Evolutionary conservation across 2,797 vertebrate species (phyloP), one percentile per base, ranked within the genome.

Genomic region (Bradypus variegatus): DNA sequence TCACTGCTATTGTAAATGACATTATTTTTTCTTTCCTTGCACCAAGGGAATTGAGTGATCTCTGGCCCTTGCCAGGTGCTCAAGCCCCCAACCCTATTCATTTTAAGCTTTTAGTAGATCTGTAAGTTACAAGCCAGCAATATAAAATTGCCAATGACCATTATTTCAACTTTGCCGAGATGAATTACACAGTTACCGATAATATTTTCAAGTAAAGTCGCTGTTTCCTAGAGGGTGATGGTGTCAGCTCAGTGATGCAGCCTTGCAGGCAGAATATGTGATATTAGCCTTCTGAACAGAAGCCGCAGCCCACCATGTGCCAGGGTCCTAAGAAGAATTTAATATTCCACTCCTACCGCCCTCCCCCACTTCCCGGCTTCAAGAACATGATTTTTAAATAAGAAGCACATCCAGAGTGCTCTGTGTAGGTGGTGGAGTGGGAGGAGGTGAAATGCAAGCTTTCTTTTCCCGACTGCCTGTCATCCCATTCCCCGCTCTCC

Each of bases 401-500:
- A 36, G 80, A 89, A 94, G 64, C 78, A 10, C 67, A 13, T 79
- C 82, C 36, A 25, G 0, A 31, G 86, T 3, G 58, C 82, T 90
- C 87, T 8, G 73, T n/a, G 94, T 62, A 86, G 94, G 91, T 72
- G 86, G 79, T 16, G 83, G 80, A 55, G 88, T 80, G 88, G 92
- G 91, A 92, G 92, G 82, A 93, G 92, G 81, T 67, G 85, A 90
- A 87, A 87, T 33, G 73, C 72, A 78, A 94, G 92, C 88, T 86
- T 93, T 92, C 76, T 94, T 91, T 95, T 87, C 85, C 73, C 38
- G 41, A 19, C 77, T 87, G 94, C 90, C 80, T 93, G 91, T 91
- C 91, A 92, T 78, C 88, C 62, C 91, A 7, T 90, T 81, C 93
- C 80, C 58, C 23, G 36, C 83, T 90, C 94, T 78, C 78, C 90